A percentile compares a stretch with the other conserved stretches of the same genome.
Conservation (phyloP, 1,140 invertebrate genomes). For the Brachionus paranguensis region DNA sequence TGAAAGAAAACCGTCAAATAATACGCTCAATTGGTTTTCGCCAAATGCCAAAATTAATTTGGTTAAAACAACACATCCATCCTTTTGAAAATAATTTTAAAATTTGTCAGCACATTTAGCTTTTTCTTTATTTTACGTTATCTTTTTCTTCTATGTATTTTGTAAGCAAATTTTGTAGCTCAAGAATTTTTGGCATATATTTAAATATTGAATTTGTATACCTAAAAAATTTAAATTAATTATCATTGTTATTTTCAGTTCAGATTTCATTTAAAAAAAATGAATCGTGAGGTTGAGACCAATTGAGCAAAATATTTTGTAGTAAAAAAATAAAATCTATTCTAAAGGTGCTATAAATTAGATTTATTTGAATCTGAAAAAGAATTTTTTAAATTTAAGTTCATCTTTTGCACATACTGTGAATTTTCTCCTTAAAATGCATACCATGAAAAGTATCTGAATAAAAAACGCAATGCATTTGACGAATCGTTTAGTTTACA, state of each 20-base stretch:
- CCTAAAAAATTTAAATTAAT: neutral
- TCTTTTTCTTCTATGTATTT: slow-evolving; percentile 35
- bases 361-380: no score
- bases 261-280: neutral
- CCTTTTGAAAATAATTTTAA: neutral
- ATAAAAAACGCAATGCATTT: no score
- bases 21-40: slow-evolving; percentile 13
- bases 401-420: no score
- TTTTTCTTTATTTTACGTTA: neutral
- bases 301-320: neutral
- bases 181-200: slow-evolving; percentile 31
- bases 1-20: slow-evolving; percentile 23
- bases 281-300: neutral
- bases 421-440: no score
- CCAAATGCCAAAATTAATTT: slow-evolving; percentile 33
- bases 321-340: no score
- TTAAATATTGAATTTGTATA: slow-evolving; percentile 31
- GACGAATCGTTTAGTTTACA: no score
- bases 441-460: no score
- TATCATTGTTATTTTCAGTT: no score
- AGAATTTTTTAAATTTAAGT: no score
- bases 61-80: slow-evolving; percentile 23
- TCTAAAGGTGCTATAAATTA: no score
- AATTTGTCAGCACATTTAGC: neutral
- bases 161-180: neutral